Evolutionary conservation across 1,140 invertebrate genomes (phyloP), one percentile per base, ranked within the genome.

Genomic region (Drosophila oshimai): DNA sequence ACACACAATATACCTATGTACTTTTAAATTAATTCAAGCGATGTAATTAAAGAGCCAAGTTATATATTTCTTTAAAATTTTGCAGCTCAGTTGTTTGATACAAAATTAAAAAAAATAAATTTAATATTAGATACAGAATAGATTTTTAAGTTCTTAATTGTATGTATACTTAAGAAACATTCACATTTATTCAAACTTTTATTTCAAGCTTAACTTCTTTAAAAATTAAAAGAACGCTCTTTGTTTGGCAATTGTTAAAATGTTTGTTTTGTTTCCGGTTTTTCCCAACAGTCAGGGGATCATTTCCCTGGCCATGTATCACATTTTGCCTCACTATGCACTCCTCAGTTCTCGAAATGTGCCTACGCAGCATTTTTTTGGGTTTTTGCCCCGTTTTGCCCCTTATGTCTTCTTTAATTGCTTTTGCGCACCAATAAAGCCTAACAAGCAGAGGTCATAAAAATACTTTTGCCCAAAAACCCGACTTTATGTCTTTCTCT

Each of bases 351-450:
- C 42, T 41, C 3, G 62, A 51, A 61, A 28, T 71, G 29, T 50
- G 65, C 33, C 49, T 70, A 55, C 62, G 41, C 22, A 69, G 50
- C 34, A 10, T 18, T 58, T 70, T 34, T 31, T n/a, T 29, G n/a
- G n/a, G n/a, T 53, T 39, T 13, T 31, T 28, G 13, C 6, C 31
- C 49, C 12, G 10, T 34, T 60, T 42, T 36, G 57, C n/a, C 55
- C 57, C 57, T 72, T 73, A 72, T 73, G 69, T 61, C 47, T 64
- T 72, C 68, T 73, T 73, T 73, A 73, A 73, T 73, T 72, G 69
- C 69, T 72, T 73, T 73, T 73, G 69, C 69, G 68, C 68, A 71
- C 68, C 68, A 71, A 73, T 73, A 72, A 73, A 72, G 68, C 57
- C 68, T 73, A 73, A 73, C 68, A 72, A 72, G 55, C 47, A 73